Evolutionary conservation across 2,113 vertebrate genomes (phyloP), one percentile per base, ranked within the genome.

Genomic region (Xyrauchen texanus): DNA sequence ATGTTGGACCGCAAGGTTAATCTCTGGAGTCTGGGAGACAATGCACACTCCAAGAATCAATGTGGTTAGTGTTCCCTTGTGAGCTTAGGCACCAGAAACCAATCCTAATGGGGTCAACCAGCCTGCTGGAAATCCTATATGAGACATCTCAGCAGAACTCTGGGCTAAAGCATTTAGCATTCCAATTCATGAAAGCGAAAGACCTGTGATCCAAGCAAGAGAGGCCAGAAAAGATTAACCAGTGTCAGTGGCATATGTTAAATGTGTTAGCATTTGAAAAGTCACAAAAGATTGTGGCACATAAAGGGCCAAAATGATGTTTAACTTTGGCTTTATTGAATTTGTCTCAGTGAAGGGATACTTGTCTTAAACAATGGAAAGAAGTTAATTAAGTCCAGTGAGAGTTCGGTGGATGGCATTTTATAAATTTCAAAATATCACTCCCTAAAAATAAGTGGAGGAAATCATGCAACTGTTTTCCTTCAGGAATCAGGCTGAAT

Each of bases 11-110:
- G 21, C 62, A 67, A 68, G 71, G 49, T 65, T 69, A 69, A 49
- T 51, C 57, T 68, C 63, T 47, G 15, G 55, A 74, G 63, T 78
- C 8, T 63, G 6, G 1, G 61, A 65, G 68, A 80, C 68, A 70
- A 77, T 49, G 67, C 65, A 61, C 65, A 44, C 15, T 68, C 6
- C 47, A 42, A 53, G 58, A 44, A 80, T 73, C 62, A 80, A 80
- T 60, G 52, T 55, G 10, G 13, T 62, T 57, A 74, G 52, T 74
- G 69, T 66, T 80, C 52, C 45, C n/a, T 74, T 52, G 44, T 68
- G 53, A 10, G 11, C 47, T 79, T 51, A 63, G 58, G 12, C 66
- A 57, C 34, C 16, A 82, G 70, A 76, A 60, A 69, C 1, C 21
- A 46, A 68, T 21, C 49, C 72, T 10, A 75, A 74, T 62, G 45